Base-by-base conservation (phyloP, 1,140 invertebrate species). In the Centruroides vittatus region DNA sequence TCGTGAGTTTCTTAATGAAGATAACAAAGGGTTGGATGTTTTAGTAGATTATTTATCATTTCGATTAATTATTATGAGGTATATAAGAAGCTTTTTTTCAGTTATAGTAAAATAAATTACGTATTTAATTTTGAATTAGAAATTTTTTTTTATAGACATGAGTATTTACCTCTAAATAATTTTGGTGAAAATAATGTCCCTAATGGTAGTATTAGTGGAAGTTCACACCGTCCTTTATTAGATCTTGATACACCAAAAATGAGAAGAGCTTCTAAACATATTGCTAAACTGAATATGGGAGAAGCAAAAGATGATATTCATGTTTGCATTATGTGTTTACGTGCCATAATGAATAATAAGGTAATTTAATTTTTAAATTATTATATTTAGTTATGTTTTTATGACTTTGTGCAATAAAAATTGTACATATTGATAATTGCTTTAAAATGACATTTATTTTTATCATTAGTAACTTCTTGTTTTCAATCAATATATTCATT, bases 281-380 rank as follows among this genome's bases (percentile, higher is more conserved):
- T 90, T 9, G 86, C 88, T 34, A 84, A 89, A 70, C 78, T 97
- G 46, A 96, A 96, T 73, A 96, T 98, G 89, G 96, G 94, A 50
- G 92, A 97, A 69, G 88, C 92, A 50, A 92, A 93, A 65, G 95
- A 99, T 75, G 96, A 99, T 73, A 95, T 99, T 67, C 96, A 99
- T 76, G 92, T 99, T 58, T 98, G 93, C 79, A 97, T 99, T 67
- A 89, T 97, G 84, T 99, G 95, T 77, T 84, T 99, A 78, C 81
- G 96, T 46, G 95, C 96, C 57, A 98, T 99, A 69, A 98, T 99
- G 95, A 99, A 99, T 77, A 98, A 99, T 74, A 98, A 98, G 82
- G 89, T 90, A 76, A 72, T 54, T n/a, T 23, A 23, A 23, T 23
- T 23, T 47, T 35, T 4, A 13, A 11, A 23, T 23, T 23, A 23